These are phyloP conservation scores for Protodeltote pygarga DNA, from an alignment of 2,888 invertebrate genomes.

Conservation along the genomic window DNA sequence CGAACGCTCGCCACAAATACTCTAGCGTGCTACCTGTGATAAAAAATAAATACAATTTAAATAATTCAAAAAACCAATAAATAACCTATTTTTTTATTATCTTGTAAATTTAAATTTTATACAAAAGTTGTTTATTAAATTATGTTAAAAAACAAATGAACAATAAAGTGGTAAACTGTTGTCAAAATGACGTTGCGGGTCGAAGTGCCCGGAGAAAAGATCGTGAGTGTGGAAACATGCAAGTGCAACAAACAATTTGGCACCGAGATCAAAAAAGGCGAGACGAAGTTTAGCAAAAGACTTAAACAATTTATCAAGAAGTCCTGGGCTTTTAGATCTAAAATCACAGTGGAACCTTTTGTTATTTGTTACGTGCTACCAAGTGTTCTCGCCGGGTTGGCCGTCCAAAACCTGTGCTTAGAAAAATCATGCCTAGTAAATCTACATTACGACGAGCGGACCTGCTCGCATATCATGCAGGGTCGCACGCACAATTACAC, in stretches of 20 bases:
- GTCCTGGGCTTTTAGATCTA: constrained; percentile 75
- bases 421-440: constrained; percentile 88
- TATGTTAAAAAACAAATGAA: constrained; percentile 71
- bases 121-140: constrained; percentile 24
- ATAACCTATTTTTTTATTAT: not conserved
- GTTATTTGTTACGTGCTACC: constrained; percentile 89
- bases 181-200: constrained; percentile 83
- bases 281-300: constrained; percentile 70
- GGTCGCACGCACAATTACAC: constrained; percentile 74
- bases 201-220: constrained; percentile 81
- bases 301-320: constrained; percentile 75
- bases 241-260: constrained; percentile 71
- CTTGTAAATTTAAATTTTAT: not conserved
- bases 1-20: constrained; percentile 44
- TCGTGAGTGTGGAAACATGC: constrained; percentile 74
- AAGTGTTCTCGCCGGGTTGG: constrained; percentile 89
- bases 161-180: constrained; percentile 63
- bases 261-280: constrained; percentile 67
- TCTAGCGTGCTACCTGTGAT: constrained; percentile 31
- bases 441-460: constrained; percentile 81
- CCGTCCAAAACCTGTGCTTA: constrained; percentile 85
- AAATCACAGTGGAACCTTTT: constrained; percentile 89
- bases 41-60: constrained; percentile 22
- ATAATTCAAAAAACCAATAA: constrained; percentile 23
- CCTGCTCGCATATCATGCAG: constrained; percentile 84